A percentile compares a stretch with the other conserved stretches of the same genome.
phyloP scores from a whole-genome alignment of 2,797 vertebrate species.

The Premnoplex brunnescens region DNA sequence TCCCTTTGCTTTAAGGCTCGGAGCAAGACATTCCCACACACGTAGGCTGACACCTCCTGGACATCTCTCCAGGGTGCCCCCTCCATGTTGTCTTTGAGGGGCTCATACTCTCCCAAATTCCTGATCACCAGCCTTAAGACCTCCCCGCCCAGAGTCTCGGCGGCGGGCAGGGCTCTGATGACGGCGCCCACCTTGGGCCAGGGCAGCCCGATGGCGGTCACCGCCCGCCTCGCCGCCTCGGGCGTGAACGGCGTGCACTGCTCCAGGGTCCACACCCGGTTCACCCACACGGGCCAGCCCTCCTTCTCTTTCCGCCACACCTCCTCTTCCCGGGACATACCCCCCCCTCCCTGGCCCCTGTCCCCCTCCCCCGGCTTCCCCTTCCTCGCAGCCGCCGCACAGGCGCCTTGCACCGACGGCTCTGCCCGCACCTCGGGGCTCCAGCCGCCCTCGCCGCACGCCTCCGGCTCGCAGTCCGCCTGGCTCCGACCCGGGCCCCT shows the following conservation, averaged over 20 bases:
- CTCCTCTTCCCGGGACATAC: background rate
- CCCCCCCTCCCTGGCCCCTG: background rate
- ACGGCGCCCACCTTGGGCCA: background rate
- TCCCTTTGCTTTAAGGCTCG: slow-evolving; percentile 5
- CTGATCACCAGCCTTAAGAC: slow-evolving; percentile 16
- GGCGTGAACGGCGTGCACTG: background rate
- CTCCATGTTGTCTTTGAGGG: slow-evolving; percentile 4
- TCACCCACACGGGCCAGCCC: background rate
- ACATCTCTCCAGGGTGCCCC: background rate
- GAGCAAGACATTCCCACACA: slow-evolving; percentile 16
- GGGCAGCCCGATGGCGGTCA: background rate
- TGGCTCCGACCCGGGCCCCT: background rate
- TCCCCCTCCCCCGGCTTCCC: fast-evolving
- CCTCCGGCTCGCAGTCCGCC: background rate
- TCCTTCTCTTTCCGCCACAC: background rate
- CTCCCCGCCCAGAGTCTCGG: background rate
- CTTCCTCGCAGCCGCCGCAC: fast-evolving
- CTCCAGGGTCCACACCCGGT: background rate
- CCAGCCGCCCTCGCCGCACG: background rate
- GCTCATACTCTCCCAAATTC: background rate
- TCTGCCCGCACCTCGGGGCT: background rate
- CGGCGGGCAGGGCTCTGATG: background rate
- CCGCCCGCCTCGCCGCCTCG: background rate
- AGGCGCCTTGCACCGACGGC: fast-evolving
- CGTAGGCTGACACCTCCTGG: background rate